phyloP scores from a whole-genome alignment of 2,797 vertebrate species.

The Galagoides demidoff region DNA sequence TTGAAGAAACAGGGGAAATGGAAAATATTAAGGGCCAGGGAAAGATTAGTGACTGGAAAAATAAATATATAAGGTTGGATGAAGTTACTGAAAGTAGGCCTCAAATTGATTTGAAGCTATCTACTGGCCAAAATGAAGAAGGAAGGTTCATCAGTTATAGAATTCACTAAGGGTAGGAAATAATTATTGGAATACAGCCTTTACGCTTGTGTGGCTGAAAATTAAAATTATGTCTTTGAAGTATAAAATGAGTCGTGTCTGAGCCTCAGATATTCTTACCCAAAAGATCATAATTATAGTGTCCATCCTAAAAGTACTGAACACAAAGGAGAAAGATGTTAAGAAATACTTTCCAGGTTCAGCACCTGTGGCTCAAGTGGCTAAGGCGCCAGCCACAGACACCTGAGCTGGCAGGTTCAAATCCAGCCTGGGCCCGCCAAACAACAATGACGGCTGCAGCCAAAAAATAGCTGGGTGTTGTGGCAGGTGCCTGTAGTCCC shows the following conservation, averaged over 20 bases:
- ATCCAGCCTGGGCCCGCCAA: no score
- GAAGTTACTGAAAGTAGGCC: not conserved
- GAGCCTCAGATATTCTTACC: not conserved
- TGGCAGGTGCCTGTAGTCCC: no score
- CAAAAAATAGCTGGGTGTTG: no score
- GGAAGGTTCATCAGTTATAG: not conserved
- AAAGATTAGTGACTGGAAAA: conserved; percentile 12
- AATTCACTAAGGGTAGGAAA: not conserved
- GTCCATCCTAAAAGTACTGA: not conserved
- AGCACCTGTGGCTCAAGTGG: no score
- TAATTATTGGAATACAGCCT: not conserved
- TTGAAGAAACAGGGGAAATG: conserved; percentile 15
- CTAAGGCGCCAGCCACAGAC: no score
- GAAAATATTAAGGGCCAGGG: not conserved
- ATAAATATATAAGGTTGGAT: not conserved
- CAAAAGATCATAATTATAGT: not conserved
- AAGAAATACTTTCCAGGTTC: conserved; percentile 14
- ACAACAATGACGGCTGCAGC: no score
- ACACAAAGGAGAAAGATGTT: conserved; percentile 5
- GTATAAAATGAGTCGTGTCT: not conserved
- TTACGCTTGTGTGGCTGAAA: not conserved
- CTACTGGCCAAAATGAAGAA: conserved; percentile 6
- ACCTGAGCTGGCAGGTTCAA: no score
- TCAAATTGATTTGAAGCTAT: conserved; percentile 40
- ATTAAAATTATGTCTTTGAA: not conserved